These are phyloP conservation scores for Belonocnema kinseyi DNA, from an alignment of 1,140 invertebrate species.

Conservation along the genomic window DNA sequence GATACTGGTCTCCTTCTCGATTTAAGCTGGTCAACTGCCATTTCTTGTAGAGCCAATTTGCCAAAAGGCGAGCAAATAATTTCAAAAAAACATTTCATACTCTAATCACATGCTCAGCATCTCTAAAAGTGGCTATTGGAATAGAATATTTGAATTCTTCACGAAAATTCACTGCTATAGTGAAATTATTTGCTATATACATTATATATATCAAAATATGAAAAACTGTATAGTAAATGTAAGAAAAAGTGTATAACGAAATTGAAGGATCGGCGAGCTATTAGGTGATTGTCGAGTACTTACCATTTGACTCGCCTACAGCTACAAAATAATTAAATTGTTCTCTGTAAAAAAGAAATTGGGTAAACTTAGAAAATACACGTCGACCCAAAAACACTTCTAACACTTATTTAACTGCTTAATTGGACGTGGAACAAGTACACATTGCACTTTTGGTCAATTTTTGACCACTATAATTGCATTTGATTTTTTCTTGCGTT, in stretches of 20 bases:
- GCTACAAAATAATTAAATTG: not conserved
- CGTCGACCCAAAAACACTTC: constrained; percentile 1
- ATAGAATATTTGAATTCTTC: not conserved
- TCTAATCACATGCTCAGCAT: not conserved
- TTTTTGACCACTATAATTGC: constrained; percentile 1
- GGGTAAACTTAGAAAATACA: constrained; percentile 6
- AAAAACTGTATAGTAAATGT: constrained; percentile 9
- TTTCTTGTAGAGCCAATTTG: too few species aligned
- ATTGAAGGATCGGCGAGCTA: not conserved
- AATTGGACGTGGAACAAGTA: not conserved
- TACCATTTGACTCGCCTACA: constrained; percentile 1
- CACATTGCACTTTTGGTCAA: not conserved
- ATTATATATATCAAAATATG: constrained; percentile 14
- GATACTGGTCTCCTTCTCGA: too few species aligned
- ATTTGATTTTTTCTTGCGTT: not conserved
- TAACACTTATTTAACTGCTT: constrained; percentile 14
- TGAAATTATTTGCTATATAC: constrained; percentile 1
- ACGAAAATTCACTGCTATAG: not conserved
- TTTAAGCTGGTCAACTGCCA: too few species aligned
- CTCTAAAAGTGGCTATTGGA: constrained; percentile 5
- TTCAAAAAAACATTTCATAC: too few species aligned
- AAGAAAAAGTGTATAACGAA: constrained; percentile 12
- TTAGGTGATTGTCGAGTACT: not conserved
- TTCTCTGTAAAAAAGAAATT: constrained; percentile 16
- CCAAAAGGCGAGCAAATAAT: too few species aligned